phyloP scores from a whole-genome alignment of 2,888 invertebrate genomes.

The Crematogaster levior region DNA sequence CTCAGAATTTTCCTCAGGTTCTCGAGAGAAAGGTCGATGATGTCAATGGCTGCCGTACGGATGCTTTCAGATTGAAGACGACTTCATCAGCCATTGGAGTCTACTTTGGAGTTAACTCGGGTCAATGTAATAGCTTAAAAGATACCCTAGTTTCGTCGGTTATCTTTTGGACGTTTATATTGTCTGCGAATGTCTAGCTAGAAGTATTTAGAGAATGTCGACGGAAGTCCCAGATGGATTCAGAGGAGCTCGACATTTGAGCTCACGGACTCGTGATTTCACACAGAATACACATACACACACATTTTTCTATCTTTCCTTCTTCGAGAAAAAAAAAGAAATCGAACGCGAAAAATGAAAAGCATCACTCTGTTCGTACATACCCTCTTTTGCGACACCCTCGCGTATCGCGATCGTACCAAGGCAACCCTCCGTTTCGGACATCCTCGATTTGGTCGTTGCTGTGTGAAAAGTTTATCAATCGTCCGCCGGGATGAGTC shows the following conservation, averaged over 20 bases:
- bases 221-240: conserved; percentile 37
- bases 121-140: background rate
- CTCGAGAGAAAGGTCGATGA: background rate
- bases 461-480: conserved; percentile 69
- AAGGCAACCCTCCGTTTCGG: background rate
- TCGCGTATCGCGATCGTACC: conserved; percentile 1
- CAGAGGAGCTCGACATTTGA: conserved; percentile 6
- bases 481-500: conserved; percentile 47
- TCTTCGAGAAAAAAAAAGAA: conserved; percentile 25
- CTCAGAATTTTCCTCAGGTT: conserved; percentile 33
- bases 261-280: conserved; percentile 11
- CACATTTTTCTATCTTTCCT: conserved; percentile 44
- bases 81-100: background rate
- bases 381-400: conserved; percentile 20
- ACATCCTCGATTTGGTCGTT: conserved; percentile 67
- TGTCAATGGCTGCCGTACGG: background rate
- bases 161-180: conserved; percentile 33
- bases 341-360: background rate
- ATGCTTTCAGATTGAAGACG: background rate
- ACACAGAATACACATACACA: background rate
- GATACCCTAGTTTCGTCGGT: background rate
- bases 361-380: background rate
- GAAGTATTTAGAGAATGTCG: background rate
- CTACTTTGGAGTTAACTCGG: background rate
- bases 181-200: background rate